A percentile compares a stretch with the other conserved stretches of the same genome.
These are phyloP conservation scores for Gallinago nigripennis DNA, from an alignment of 2,797 vertebrate species.

Conservation along the genomic window DNA sequence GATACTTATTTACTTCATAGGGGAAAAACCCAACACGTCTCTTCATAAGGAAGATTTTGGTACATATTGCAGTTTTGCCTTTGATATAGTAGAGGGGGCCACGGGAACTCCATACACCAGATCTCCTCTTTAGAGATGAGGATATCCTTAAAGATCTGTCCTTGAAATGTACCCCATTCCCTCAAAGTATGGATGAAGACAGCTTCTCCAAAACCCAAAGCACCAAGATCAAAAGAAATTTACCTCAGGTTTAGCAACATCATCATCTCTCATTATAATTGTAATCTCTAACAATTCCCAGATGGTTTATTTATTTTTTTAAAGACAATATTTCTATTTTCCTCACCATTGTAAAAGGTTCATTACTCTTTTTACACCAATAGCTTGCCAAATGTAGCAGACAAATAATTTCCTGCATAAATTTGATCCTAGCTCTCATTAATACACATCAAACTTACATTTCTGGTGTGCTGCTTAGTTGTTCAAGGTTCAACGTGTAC, in stretches of 20 bases:
- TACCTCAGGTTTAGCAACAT: background rate
- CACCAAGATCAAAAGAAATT: background rate
- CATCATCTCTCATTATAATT: rapidly evolving
- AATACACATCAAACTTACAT: background rate
- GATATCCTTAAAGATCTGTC: background rate
- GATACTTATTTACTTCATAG: background rate
- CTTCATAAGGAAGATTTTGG: background rate
- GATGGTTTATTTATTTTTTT: background rate
- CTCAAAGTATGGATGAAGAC: background rate
- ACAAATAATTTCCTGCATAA: background rate
- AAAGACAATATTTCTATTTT: background rate
- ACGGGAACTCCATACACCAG: background rate
- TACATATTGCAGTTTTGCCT: background rate
- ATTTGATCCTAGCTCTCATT: background rate
- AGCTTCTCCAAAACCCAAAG: background rate
- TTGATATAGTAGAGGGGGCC: background rate
- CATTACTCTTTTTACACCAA: background rate
- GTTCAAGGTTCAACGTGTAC: background rate
- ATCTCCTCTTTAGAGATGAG: background rate
- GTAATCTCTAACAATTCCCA: background rate
- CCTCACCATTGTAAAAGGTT: background rate
- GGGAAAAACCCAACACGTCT: background rate
- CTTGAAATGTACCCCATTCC: background rate
- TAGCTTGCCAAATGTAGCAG: background rate
- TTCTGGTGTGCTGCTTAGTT: background rate